Evolutionary conservation across 2,888 invertebrate genomes (phyloP), one percentile per base, ranked within the genome.

Genomic region (Octonoba sinensis): DNA sequence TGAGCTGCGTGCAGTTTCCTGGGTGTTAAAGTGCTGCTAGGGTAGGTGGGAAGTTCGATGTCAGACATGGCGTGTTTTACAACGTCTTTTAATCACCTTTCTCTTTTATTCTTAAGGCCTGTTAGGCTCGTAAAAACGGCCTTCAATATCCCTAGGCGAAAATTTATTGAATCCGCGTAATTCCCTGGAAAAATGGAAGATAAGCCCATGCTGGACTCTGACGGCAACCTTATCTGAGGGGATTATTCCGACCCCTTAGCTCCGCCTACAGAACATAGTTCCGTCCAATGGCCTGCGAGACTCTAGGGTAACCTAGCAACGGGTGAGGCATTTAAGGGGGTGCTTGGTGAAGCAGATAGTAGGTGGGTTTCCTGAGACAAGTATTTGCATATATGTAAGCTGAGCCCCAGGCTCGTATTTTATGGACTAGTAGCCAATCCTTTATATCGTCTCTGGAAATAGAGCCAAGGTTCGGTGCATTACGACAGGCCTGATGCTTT

Each of bases 161-260:
- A 75, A 82, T 82, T 82, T 82, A 82, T 82, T 70, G 81, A 82
- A 70, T 82, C 65, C 64, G 57, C 24, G 67, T 64, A 67, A 74
- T 67, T 73, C 64, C 66, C 36, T 44, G 70, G 65, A 75, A 75
- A 70, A 59, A 65, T 62, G 36, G 64, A 36, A 60, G 60, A 73
- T 70, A 74, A 67, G 47, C 56, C 59, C 20, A 49, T 12, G 46
- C 56, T 12, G 62, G 54, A 20, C 59, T 46, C 27, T 46, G n/a
- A 47, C 16, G 27, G 36, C 57, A 47, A 22, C n/a, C 54, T 72
- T 57, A 64, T 51, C 47, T 62, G 15, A 24, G 22, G 6, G 46
- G 67, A 60, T 57, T 57, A 59, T 56, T 47, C 62, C 47, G n/a
- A 36, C 27, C 15, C n/a, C 27, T 46, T 46, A 20, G 69, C 73